Conservation (phyloP, 2,113 vertebrate genomes). For the Emberiza fucata region DNA sequence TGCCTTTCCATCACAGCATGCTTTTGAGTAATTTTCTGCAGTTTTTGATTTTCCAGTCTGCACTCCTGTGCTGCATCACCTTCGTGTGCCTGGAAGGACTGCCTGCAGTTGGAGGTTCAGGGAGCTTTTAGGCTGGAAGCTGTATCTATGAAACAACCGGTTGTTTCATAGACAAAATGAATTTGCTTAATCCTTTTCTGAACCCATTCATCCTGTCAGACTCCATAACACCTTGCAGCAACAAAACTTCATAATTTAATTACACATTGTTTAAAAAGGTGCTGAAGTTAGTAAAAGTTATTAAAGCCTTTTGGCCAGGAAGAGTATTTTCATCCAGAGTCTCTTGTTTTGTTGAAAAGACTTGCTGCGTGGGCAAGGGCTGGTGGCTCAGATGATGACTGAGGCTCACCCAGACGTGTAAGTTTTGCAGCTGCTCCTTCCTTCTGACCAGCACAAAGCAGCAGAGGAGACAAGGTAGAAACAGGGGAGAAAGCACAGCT, state of each 20-base stretch:
- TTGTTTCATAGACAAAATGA: neutral
- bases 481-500: neutral
- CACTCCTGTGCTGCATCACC: neutral
- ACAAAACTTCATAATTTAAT: neutral
- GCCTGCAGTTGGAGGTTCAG: neutral
- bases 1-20: neutral
- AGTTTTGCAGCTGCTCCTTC: neutral
- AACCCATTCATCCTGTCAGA: neutral
- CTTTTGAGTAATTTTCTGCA: neutral
- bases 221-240: neutral
- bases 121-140: neutral
- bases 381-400: accelerated
- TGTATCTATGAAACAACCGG: accelerated
- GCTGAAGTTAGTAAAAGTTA: conserved; percentile 1
- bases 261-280: neutral
- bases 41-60: neutral
- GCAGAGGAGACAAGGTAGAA: neutral
- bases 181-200: conserved; percentile 3
- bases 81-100: accelerated
- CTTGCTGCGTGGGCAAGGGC: neutral
- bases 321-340: neutral
- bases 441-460: neutral
- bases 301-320: neutral
- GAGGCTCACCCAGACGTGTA: neutral
- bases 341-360: neutral